Conservation (phyloP, 1,140 invertebrate genomes). For the Sweltsa coloradensis region DNA sequence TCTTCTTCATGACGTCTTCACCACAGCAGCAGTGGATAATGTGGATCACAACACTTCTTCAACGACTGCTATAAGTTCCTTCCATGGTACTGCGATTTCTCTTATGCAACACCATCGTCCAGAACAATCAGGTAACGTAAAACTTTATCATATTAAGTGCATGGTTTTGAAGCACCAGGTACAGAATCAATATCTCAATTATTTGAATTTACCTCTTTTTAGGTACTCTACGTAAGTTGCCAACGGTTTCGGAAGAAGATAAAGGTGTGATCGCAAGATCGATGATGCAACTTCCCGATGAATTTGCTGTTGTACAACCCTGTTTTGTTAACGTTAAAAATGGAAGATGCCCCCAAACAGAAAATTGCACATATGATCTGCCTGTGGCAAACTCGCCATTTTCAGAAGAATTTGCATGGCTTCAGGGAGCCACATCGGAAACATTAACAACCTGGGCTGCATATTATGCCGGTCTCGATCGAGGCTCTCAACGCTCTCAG, state of each 20-base stretch:
- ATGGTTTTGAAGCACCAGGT: background rate
- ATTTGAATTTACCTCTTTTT: background rate
- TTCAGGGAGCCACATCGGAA: background rate
- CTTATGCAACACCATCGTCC: conserved; percentile 1
- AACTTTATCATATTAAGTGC: background rate
- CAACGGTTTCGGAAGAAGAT: background rate
- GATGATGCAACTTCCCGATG: no score
- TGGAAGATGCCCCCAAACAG: no score
- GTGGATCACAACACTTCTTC: conserved; percentile 5
- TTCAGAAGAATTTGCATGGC: background rate
- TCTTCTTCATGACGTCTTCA: background rate
- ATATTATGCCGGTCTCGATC: background rate
- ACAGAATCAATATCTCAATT: background rate
- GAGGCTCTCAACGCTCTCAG: background rate
- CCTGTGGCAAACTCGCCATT: no score
- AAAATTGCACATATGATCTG: no score
- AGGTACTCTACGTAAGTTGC: background rate
- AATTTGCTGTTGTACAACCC: no score
- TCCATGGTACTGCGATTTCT: conserved; percentile 6
- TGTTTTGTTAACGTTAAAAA: no score
- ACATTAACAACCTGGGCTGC: background rate
- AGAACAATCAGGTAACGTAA: background rate
- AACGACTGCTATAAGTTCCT: conserved; percentile 2
- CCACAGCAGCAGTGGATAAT: conserved; percentile 1
- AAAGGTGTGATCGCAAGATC: background rate